Conservation (phyloP, 1,140 invertebrate genomes). For the Samia ricini region DNA sequence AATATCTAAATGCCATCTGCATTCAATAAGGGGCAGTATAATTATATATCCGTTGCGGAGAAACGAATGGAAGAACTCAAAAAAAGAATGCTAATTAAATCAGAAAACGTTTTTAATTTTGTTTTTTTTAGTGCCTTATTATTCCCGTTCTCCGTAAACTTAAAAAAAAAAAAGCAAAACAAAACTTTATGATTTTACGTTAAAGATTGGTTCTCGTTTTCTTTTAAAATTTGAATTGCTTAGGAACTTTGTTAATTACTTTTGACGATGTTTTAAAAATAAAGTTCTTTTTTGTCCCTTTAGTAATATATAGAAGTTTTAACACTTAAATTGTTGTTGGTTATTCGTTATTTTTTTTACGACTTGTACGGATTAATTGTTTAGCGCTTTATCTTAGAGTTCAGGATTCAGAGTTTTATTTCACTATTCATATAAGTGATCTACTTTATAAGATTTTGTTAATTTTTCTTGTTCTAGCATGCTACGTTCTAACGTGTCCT, state of each 20-base stretch:
- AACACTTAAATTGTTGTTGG: no score
- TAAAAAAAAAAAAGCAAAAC: not conserved
- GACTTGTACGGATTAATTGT: no score
- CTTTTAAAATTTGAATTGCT: not conserved
- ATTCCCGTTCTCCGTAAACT: not conserved
- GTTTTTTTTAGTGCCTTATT: not conserved
- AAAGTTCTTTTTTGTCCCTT: not conserved
- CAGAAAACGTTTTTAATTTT: not conserved
- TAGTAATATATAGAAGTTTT: not conserved
- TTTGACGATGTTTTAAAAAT: not conserved
- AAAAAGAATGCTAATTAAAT: not conserved
- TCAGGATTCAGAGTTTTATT: no score
- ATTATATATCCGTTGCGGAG: not conserved
- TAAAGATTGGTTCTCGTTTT: not conserved
- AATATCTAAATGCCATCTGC: no score
- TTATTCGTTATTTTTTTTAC: not conserved
- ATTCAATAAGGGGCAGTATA: not conserved
- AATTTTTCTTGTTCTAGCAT: no score
- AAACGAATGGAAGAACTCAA: not conserved
- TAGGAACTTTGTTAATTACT: not conserved
- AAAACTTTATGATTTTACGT: not conserved
- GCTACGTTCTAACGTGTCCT: no score
- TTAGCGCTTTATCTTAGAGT: no score
- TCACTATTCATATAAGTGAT: no score
- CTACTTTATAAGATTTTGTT: no score